Evolutionary conservation across 2,113 vertebrate genomes (phyloP).

Genomic region (Pedionomus torquatus): DNA sequence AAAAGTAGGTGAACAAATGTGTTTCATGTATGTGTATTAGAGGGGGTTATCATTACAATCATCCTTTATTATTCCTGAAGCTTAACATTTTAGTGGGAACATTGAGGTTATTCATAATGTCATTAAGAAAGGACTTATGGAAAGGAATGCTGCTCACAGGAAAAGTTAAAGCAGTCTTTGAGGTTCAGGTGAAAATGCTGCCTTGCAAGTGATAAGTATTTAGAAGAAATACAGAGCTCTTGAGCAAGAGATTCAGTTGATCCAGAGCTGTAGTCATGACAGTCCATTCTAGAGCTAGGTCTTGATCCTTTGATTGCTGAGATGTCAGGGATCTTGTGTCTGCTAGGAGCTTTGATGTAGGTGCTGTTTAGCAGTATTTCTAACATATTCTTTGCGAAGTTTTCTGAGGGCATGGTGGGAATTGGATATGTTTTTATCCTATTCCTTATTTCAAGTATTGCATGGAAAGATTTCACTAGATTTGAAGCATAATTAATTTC

Average conservation of each 20-base stretch:
- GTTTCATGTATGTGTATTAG: neutral
- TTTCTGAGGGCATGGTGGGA: neutral
- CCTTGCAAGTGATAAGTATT: neutral
- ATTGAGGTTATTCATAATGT: neutral
- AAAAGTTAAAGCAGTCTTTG: neutral
- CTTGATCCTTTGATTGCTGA: neutral
- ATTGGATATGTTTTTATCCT: neutral
- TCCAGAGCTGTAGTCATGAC: neutral
- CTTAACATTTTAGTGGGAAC: neutral
- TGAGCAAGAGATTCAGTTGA: neutral
- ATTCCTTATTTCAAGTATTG: neutral
- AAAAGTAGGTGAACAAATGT: neutral
- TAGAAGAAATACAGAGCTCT: neutral
- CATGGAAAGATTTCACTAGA: neutral
- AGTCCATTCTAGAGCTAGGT: neutral
- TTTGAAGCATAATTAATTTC: neutral
- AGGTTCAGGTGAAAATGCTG: neutral
- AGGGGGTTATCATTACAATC: neutral
- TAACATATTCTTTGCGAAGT: neutral
- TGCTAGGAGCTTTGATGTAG: neutral
- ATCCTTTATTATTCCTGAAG: neutral
- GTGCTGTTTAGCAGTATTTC: too few relatives aligned
- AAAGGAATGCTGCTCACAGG: neutral
- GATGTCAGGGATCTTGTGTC: accelerated
- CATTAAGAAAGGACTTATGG: neutral